Evolutionary conservation across 2,888 invertebrate genomes (phyloP).

Genomic region (Drosophila pseudotakahashii): DNA sequence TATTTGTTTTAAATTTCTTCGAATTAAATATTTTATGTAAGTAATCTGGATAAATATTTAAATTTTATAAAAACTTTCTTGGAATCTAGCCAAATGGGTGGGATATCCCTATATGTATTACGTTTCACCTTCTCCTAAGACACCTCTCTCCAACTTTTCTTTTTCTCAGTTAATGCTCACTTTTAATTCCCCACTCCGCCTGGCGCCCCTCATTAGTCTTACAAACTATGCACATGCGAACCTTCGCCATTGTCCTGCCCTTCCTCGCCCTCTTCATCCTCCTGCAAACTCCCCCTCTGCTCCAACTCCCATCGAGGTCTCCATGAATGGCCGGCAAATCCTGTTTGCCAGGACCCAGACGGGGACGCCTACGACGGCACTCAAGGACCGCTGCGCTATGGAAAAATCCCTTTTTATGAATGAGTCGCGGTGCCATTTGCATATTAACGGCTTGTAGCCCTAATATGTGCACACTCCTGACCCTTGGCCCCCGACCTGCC

Average conservation of each 20-base stretch:
- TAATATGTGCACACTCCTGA: conserved; percentile 67
- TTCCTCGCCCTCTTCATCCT: conserved; percentile 10
- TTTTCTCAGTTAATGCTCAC: conserved; percentile 38
- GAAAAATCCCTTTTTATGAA: conserved; percentile 58
- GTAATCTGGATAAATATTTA: too few relatives aligned
- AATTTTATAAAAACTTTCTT: too few relatives aligned
- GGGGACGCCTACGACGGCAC: conserved; percentile 3
- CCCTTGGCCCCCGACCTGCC: conserved; percentile 12
- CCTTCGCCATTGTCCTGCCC: conserved; percentile 48
- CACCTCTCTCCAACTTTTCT: neutral
- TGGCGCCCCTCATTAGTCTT: conserved; percentile 67
- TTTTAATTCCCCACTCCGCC: conserved; percentile 25
- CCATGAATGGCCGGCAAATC: conserved; percentile 50
- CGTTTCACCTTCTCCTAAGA: neutral
- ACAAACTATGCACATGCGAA: conserved; percentile 69
- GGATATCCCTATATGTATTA: too few relatives aligned
- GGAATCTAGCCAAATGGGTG: neutral
- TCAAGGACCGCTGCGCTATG: conserved; percentile 31
- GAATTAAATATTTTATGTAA: too few relatives aligned
- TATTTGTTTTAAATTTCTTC: too few relatives aligned
- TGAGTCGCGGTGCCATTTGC: conserved; percentile 66
- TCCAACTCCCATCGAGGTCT: conserved; percentile 24
- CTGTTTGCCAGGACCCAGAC: conserved; percentile 47
- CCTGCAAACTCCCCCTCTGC: neutral
- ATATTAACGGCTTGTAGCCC: conserved; percentile 79